Base-by-base conservation (phyloP, 1,140 invertebrate species). In the Lepidurus arcticus region DNA sequence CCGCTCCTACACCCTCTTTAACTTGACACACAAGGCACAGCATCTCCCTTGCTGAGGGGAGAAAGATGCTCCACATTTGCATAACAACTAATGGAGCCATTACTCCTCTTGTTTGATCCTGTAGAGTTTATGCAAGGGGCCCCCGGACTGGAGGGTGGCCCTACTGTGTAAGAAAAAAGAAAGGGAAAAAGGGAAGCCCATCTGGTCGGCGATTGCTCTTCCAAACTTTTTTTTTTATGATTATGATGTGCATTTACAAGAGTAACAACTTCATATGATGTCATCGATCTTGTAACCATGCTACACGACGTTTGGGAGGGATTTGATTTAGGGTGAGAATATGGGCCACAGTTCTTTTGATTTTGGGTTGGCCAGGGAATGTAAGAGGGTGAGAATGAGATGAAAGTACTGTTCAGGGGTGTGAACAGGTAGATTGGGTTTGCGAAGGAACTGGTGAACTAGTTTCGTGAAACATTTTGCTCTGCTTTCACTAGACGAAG, bases 71-170 rank as follows among this genome's bases (percentile, higher is more conserved):
- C 10, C 53, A n/a, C 53, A 65, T 65, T 65, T 65, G 53, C 53
- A 65, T 65, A 65, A 65, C 53, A 65, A 65, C 53, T 65, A 65
- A 65, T 65, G 53, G 53, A 65, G 53, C 53, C 21, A 65, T 65
- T 65, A 65, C 53, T 65, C 53, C 53, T 65, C 53, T 65, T 65
- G 53, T 65, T 65, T 65, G 53, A 65, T 65, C 53, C 53, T 34
- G 53, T 65, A 16, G 9, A 65, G 53, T 65, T 65, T 65, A 65
- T 21, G 53, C 21, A 65, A 11, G 53, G 47, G 53, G 53, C 7
- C 21, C 53, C 16, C 53, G 21, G 21, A 65, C 53, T 34, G 53
- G 16, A 65, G 53, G 53, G 53, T 65, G 53, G 53, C 21, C 34
- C 53, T 65, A 65, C 21, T 65, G 21, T 21, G 13, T 65, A 16